Conservation (phyloP, 2,888 invertebrate species). For the Bombylius major region DNA sequence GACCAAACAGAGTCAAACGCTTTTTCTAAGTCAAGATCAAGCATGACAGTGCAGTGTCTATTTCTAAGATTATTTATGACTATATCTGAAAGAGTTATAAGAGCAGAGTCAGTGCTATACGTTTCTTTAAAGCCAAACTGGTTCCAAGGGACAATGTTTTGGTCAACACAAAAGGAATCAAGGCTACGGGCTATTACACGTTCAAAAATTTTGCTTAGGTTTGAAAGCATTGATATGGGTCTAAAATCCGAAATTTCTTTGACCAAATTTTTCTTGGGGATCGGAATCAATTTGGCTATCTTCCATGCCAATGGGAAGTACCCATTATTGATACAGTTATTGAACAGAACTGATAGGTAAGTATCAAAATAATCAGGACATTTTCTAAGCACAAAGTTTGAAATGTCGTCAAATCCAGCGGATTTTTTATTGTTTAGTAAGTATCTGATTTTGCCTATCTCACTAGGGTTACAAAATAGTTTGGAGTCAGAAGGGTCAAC, state of each 20-base stretch:
- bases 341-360: background rate
- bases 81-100: too few relatives aligned
- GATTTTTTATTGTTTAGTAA: background rate
- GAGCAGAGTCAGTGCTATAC: too few relatives aligned
- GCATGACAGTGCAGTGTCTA: too few relatives aligned
- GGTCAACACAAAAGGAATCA: too few relatives aligned
- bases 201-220: background rate
- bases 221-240: background rate
- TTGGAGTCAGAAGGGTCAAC: too few relatives aligned
- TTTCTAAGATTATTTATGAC: too few relatives aligned
- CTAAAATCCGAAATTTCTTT: background rate
- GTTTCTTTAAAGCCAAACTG: too few relatives aligned
- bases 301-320: background rate
- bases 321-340: background rate
- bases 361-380: background rate
- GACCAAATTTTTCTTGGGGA: background rate
- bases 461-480: too few relatives aligned
- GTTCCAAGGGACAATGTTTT: too few relatives aligned
- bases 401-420: background rate
- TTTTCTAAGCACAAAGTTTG: background rate
- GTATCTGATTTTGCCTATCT: too few relatives aligned
- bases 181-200: fast-evolving
- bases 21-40: too few relatives aligned
- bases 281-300: background rate
- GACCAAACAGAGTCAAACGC: too few relatives aligned